Conservation (phyloP, 1,140 invertebrate species). For the Cyphomyrmex costatus region DNA sequence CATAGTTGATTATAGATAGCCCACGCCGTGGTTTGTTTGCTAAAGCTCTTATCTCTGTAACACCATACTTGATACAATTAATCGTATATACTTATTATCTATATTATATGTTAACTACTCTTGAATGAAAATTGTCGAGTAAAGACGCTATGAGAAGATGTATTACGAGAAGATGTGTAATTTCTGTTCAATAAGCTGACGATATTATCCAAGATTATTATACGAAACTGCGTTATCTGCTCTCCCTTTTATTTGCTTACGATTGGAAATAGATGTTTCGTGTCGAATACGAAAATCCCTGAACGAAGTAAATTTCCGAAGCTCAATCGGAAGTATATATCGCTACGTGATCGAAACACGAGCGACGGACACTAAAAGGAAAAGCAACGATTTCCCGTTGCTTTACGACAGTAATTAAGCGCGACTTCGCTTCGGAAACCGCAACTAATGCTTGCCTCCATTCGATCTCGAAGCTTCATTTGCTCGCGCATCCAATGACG, state of each 20-base stretch:
- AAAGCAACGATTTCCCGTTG: constrained; percentile 60
- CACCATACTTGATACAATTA: constrained; percentile 33
- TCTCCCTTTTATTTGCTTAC: constrained; percentile 5
- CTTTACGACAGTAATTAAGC: constrained; percentile 75
- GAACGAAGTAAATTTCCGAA: constrained; percentile 37
- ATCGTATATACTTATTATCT: constrained; percentile 26
- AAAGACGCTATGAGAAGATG: neutral
- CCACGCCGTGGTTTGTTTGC: constrained; percentile 29
- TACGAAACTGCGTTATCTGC: neutral
- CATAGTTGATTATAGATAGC: constrained; percentile 47
- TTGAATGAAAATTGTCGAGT: neutral
- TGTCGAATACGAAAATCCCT: constrained; percentile 20
- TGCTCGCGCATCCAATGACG: constrained; percentile 37
- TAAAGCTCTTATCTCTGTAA: constrained; percentile 41
- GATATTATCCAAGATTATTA: neutral
- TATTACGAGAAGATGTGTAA: neutral
- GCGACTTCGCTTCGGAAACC: constrained; percentile 69
- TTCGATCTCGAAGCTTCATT: constrained; percentile 59
- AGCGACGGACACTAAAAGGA: constrained; percentile 60
- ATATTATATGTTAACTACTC: constrained; percentile 1
- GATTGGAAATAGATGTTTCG: neutral
- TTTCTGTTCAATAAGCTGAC: neutral
- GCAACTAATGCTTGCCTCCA: constrained; percentile 74
- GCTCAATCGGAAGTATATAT: constrained; percentile 20
- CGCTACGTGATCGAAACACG: constrained; percentile 55